Base-by-base conservation (phyloP, 2,888 invertebrate species). In the Barypeithes pellucidus region DNA sequence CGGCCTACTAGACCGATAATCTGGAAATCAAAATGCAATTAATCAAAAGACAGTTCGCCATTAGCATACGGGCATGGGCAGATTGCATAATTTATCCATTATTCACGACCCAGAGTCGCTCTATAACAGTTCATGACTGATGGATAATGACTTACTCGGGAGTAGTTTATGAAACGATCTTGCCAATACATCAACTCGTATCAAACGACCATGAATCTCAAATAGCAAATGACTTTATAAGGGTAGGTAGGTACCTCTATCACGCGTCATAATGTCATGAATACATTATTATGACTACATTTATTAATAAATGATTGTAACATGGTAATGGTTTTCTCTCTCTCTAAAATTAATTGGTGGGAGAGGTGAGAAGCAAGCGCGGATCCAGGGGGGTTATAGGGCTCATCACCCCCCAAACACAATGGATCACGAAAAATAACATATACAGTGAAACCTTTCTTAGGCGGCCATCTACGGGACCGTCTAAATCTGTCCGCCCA, bases 1-100 rank as follows among this genome's bases (percentile, higher is more conserved):
- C 81, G 79, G 79, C 79, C 80, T 80, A 80, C 79, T 80, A 79
- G 80, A 79, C 80, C 81, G 83, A 84, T 84, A 84, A 85, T 84
- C 85, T 82, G 80, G 77, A 82, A 84, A 85, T 85, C 84, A 85
- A 84, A 85, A 80, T 79, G 84, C 82, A 84, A 85, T 85, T 85
- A 84, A 85, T 85, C 84, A 85, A 81, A 79, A 72, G 80, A 81
- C 80, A 78, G 79, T 78, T 74, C 80, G 77, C 75, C 79, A 82
- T 84, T 84, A 82, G 81, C 82, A 83, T 83, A 84, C 81, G 81
- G 79, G 79, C 77, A 80, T 77, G 76, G 72, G 77, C 75, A 81
- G 82, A 84, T 83, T 83, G 82, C 82, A 82, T 82, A 83, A 83
- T 83, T 81, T 81, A 81, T 79, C 80, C 82, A 82, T 83, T 82